A percentile compares a stretch with the other conserved stretches of the same genome.
Conservation (phyloP, 1,140 invertebrate genomes). For the Cydia splendana region DNA sequence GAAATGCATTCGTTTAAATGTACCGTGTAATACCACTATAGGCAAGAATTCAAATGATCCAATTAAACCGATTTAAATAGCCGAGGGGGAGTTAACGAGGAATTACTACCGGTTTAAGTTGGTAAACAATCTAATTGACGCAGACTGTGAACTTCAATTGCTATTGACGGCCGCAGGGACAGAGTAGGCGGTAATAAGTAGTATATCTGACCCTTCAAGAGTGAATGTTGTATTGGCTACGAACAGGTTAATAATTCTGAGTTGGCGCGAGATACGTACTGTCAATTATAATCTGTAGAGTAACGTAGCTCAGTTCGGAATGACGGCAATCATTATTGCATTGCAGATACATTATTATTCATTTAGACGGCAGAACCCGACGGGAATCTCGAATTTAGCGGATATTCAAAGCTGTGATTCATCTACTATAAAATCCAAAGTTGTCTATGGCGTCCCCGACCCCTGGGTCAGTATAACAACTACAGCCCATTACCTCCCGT, state of each 20-base stretch:
- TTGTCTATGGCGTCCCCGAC: too few relatives aligned
- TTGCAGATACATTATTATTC: too few relatives aligned
- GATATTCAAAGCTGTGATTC: too few relatives aligned
- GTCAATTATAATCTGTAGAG: too few relatives aligned
- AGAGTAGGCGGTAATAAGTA: not conserved
- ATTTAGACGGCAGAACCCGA: too few relatives aligned
- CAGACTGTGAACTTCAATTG: constrained; percentile 22
- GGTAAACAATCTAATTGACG: constrained; percentile 30
- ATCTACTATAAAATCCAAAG: too few relatives aligned
- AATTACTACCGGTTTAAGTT: constrained; percentile 22
- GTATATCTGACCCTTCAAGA: not conserved
- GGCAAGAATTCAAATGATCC: not conserved
- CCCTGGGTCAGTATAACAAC: too few relatives aligned
- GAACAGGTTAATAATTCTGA: not conserved
- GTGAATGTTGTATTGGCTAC: not conserved
- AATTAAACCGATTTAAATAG: constrained; percentile 8
- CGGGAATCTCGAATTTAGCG: too few relatives aligned
- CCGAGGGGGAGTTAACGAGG: constrained; percentile 12
- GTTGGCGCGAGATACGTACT: too few relatives aligned
- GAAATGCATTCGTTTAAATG: not conserved
- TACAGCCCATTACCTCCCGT: too few relatives aligned
- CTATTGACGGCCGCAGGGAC: constrained; percentile 2
- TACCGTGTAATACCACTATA: not conserved
- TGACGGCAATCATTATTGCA: too few relatives aligned
- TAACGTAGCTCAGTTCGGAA: too few relatives aligned